Percentiles rank a stretch among this genome's conserved stretches.
Evolutionary conservation across 2,113 vertebrate species (phyloP).

Genomic region (Melanerpes formicivorus): DNA sequence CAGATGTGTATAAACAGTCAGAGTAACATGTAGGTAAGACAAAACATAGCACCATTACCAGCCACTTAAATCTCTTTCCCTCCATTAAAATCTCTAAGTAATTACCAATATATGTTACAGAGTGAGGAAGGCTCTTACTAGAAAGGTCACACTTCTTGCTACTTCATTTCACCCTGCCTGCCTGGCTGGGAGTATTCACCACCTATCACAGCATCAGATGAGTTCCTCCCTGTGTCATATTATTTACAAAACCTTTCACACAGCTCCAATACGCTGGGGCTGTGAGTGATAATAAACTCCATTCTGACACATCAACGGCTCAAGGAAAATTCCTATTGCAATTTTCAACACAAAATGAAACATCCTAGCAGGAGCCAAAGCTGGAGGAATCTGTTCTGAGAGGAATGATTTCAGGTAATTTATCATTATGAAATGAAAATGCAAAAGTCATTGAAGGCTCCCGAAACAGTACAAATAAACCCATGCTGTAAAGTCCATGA

Average conservation of each 20-base stretch:
- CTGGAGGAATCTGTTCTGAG: slow-evolving; percentile 21
- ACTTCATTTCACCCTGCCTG: neutral
- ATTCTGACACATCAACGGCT: slow-evolving; percentile 48
- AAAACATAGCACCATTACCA: neutral
- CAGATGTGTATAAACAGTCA: neutral
- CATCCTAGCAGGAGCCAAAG: slow-evolving; percentile 26
- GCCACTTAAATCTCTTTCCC: neutral
- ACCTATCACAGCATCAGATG: slow-evolving; percentile 29
- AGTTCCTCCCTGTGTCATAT: slow-evolving; percentile 16
- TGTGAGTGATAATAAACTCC: slow-evolving; percentile 62
- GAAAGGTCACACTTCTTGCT: neutral
- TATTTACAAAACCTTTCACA: slow-evolving; percentile 59
- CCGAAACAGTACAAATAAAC: slow-evolving; percentile 19
- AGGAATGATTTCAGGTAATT: slow-evolving; percentile 56
- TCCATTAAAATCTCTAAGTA: slow-evolving; percentile 28
- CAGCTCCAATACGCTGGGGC: neutral
- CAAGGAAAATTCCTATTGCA: slow-evolving; percentile 45
- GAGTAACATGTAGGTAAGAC: accelerated
- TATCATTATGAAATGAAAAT: slow-evolving; percentile 52
- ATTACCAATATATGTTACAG: neutral
- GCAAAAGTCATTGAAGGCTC: slow-evolving; percentile 23
- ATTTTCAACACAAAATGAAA: slow-evolving; percentile 68
- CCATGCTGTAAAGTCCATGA: neutral
- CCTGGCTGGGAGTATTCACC: neutral
- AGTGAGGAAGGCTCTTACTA: neutral